Conservation (phyloP, 35 echinoderm and acorn worm genomes). For the Holothuria glaberrima region DNA sequence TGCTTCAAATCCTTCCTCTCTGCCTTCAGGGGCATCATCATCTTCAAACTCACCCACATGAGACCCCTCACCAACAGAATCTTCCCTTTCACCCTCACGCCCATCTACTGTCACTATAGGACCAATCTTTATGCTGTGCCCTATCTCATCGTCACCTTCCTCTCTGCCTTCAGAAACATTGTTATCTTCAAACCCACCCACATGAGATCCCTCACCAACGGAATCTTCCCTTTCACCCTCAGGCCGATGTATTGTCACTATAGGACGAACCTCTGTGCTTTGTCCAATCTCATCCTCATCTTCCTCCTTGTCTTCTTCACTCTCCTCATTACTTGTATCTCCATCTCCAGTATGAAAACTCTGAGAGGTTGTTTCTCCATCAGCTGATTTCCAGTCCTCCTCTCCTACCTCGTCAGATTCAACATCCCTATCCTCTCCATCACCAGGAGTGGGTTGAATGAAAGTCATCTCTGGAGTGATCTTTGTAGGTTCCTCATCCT, state of each 20-base stretch:
- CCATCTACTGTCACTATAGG: too few species aligned
- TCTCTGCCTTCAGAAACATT: not conserved
- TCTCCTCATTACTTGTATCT: constrained; percentile 1
- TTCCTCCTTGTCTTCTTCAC: not conserved
- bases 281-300: not conserved
- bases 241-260: too few species aligned
- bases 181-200: too few species aligned
- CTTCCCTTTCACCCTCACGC: too few species aligned
- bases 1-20: too few species aligned
- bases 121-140: too few species aligned
- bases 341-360: not conserved
- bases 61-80: too few species aligned
- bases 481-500: not conserved
- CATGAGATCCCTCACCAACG: too few species aligned
- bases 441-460: not conserved
- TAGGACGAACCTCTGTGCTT: too few species aligned
- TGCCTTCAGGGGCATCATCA: too few species aligned
- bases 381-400: not conserved
- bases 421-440: not conserved
- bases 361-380: not conserved
- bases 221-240: too few species aligned
- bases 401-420: constrained; percentile 30
- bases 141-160: not conserved
- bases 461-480: not conserved
- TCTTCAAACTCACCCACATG: too few species aligned